A percentile compares a stretch with the other conserved stretches of the same genome.
phyloP scores from a whole-genome alignment of 2,888 invertebrate species.

The Argynnis bischoffii region DNA sequence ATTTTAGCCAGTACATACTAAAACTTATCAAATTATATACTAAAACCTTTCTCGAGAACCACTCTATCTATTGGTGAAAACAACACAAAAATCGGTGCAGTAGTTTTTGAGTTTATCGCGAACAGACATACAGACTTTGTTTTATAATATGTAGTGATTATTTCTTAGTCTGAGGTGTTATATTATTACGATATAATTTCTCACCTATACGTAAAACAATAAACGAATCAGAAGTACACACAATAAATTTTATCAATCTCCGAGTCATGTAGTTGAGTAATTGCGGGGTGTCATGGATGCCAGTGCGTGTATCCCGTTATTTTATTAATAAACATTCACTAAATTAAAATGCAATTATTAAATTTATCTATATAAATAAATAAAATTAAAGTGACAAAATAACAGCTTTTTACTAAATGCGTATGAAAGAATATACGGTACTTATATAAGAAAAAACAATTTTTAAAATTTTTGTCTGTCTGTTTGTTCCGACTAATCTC shows the following conservation, averaged over 20 bases:
- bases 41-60: too few relatives aligned
- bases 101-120: too few relatives aligned
- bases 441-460: too few relatives aligned
- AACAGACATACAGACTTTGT: too few relatives aligned
- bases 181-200: background rate
- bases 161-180: background rate
- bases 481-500: too few relatives aligned
- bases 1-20: background rate
- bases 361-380: background rate
- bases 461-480: too few relatives aligned
- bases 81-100: too few relatives aligned
- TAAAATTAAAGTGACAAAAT: too few relatives aligned
- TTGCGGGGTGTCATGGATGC: slow-evolving; percentile 9
- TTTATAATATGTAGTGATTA: background rate
- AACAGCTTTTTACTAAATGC: too few relatives aligned
- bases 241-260: slow-evolving; percentile 16
- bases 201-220: slow-evolving; percentile 11
- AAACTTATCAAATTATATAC: too few relatives aligned
- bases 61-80: too few relatives aligned
- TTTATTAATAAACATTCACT: slow-evolving; percentile 7
- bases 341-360: background rate
- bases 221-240: slow-evolving; percentile 8
- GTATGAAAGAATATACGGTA: too few relatives aligned
- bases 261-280: slow-evolving; percentile 16
- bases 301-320: slow-evolving; percentile 10